These are phyloP conservation scores for Piaya cayana DNA, from an alignment of 2,113 vertebrate genomes.

Conservation along the genomic window DNA sequence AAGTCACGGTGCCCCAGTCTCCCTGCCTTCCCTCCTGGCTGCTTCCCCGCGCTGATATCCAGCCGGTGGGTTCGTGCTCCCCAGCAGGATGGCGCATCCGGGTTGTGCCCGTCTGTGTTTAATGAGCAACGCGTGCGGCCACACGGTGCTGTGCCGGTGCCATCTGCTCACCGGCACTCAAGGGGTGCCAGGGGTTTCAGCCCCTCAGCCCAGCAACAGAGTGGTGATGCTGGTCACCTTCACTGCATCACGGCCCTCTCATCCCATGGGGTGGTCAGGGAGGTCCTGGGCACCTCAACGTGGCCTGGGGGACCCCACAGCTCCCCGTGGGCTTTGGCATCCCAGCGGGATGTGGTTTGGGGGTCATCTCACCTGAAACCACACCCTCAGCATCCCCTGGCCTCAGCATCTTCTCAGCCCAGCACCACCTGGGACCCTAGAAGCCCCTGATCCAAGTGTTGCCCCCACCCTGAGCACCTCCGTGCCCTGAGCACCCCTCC, in stretches of 20 bases:
- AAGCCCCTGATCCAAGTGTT: background rate
- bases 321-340: background rate
- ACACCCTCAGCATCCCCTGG: background rate
- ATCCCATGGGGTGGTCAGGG: background rate
- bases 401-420: too few species aligned
- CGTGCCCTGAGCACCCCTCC: background rate
- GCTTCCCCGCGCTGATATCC: background rate
- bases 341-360: too few species aligned
- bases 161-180: accelerated
- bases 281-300: accelerated
- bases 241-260: background rate
- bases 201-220: background rate
- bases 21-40: background rate
- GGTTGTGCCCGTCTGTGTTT: background rate
- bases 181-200: background rate
- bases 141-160: background rate
- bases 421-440: too few species aligned
- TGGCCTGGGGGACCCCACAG: background rate
- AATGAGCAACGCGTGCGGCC: background rate
- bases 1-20: background rate
- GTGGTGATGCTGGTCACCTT: background rate
- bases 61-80: background rate
- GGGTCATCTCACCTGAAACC: background rate
- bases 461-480: background rate
- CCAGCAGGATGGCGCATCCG: background rate